These are phyloP conservation scores for Tachina lurida DNA, from an alignment of 2,888 invertebrate species.

Conservation along the genomic window DNA sequence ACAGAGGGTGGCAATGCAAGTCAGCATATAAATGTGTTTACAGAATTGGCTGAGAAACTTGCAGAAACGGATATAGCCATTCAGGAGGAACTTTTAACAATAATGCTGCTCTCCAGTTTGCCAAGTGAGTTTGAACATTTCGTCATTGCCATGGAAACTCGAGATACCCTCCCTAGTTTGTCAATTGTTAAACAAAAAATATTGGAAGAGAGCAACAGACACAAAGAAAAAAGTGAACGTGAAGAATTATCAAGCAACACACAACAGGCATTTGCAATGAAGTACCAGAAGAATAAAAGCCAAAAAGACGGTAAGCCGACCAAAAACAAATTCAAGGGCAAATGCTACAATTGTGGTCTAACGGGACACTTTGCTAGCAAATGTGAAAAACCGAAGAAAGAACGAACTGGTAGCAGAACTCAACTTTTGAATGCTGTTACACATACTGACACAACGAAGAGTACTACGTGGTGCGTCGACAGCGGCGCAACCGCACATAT, in stretches of 20 bases:
- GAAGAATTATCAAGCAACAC: background rate
- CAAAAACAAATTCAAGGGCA: constrained; percentile 22
- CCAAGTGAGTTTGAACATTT: constrained; percentile 58
- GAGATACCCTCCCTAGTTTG: constrained; percentile 50
- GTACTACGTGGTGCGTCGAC: constrained; percentile 3
- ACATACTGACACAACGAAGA: too few relatives aligned
- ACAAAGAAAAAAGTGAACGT: constrained; percentile 24
- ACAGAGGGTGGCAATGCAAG: constrained; percentile 7
- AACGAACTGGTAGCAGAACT: too few relatives aligned
- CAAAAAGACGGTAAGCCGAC: constrained; percentile 4
- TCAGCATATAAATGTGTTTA: constrained; percentile 44
- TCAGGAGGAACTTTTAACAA: constrained; percentile 43
- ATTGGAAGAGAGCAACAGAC: constrained; percentile 47
- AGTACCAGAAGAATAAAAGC: background rate
- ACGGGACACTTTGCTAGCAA: constrained; percentile 29
- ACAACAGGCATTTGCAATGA: constrained; percentile 47
- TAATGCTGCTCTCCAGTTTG: constrained; percentile 59
- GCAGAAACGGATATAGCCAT: constrained; percentile 53
- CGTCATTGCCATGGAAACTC: constrained; percentile 62
- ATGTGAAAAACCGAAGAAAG: constrained; percentile 6
- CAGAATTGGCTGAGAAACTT: constrained; percentile 45
- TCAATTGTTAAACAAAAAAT: constrained; percentile 46
- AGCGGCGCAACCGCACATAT: constrained; percentile 24
- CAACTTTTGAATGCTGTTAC: background rate
- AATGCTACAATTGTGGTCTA: constrained; percentile 29